Evolutionary conservation across 2,113 vertebrate genomes (phyloP).

Genomic region (cattle (Bos taurus)): ARS-UCD2.0 NC_037335.1:108500001-108500500

Average conservation of each 20-base stretch:
- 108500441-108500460: conserved; percentile 18
- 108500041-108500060: neutral
- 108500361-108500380: conserved; percentile 69
- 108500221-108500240: neutral
- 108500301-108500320: neutral
- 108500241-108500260: neutral
- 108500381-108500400: conserved; percentile 64
- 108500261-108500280: neutral
- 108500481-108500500: conserved; percentile 11
- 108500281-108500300: neutral
- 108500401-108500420: conserved; percentile 68
- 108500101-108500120: neutral
- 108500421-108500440: conserved; percentile 67
- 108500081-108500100: neutral
- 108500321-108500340: neutral
- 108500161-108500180: neutral
- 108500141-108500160: neutral
- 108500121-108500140: neutral
- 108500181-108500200: neutral
- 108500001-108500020: neutral
- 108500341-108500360: conserved; percentile 42
- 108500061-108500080: neutral
- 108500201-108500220: neutral
- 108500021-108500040: neutral
- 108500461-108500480: neutral